Percentiles rank a stretch among this genome's conserved stretches.
phyloP scores from a whole-genome alignment of 2,888 invertebrate species.

The Chrysodeixis includens region DNA sequence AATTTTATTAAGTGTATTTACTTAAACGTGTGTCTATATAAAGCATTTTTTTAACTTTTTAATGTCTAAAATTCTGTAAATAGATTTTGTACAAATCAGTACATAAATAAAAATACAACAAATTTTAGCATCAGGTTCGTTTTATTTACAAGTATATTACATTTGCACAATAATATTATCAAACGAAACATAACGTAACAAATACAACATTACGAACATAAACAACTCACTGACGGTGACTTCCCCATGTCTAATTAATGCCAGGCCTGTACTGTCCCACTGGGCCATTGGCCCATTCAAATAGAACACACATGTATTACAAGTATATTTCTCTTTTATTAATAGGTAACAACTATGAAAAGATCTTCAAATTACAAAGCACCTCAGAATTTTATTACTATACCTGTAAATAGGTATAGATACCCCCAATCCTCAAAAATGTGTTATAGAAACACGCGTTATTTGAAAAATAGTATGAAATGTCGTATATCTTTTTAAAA shows the following conservation, averaged over 20 bases:
- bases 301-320: no score
- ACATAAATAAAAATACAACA: neutral
- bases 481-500: neutral
- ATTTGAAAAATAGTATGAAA: neutral
- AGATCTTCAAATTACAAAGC: neutral
- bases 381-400: neutral
- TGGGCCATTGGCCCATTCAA: no score
- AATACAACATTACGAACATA: conserved; percentile 3
- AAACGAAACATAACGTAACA: conserved; percentile 22
- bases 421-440: neutral
- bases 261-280: neutral
- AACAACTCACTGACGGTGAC: neutral
- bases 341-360: no score
- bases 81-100: neutral
- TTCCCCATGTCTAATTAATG: neutral
- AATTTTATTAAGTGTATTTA: no score
- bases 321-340: no score
- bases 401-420: neutral
- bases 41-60: no score
- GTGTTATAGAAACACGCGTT: neutral
- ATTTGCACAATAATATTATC: conserved; percentile 20
- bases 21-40: no score
- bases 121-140: conserved; percentile 8
- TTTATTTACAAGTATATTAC: conserved; percentile 41
- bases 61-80: no score